A percentile compares a stretch with the other conserved stretches of the same genome.
Evolutionary conservation across 2,797 vertebrate genomes (phyloP).

Genomic region (Vireo griseus): DNA sequence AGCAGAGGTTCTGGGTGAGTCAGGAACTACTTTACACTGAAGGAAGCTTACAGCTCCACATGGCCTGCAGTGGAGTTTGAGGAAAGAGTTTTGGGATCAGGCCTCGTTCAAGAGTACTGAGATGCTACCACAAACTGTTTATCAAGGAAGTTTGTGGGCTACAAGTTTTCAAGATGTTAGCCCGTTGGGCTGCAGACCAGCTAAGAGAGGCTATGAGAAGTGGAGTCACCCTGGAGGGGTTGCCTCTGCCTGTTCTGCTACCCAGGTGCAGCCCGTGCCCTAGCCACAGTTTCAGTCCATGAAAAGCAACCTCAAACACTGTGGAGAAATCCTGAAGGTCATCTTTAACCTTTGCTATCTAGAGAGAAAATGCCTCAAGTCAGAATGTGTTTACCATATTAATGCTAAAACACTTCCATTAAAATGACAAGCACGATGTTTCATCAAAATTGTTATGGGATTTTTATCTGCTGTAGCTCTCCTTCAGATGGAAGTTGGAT

Average conservation of each 20-base stretch:
- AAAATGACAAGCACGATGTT: slow-evolving; percentile 1
- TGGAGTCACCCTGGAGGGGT: neutral
- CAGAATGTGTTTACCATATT: slow-evolving; percentile 3
- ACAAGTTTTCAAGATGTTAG: neutral
- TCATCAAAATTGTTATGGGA: neutral
- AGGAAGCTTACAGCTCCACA: neutral
- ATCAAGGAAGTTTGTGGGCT: neutral
- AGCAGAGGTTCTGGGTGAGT: neutral
- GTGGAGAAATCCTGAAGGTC: neutral
- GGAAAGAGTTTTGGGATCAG: neutral
- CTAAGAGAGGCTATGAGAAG: neutral
- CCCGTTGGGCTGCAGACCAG: neutral
- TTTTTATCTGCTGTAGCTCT: slow-evolving; percentile 22
- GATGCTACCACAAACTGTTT: neutral
- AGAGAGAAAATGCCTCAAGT: neutral
- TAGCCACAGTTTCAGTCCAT: neutral
- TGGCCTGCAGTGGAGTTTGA: neutral
- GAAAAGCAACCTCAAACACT: rapidly evolving
- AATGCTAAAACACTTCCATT: neutral
- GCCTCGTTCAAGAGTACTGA: neutral
- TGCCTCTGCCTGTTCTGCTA: neutral
- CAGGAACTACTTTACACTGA: neutral
- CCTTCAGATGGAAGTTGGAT: slow-evolving; percentile 22
- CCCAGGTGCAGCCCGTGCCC: neutral
- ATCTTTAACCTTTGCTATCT: neutral